Percentiles rank a stretch among this genome's conserved stretches.
Conservation (phyloP, 1,140 invertebrate species). For the Temnothorax curvispinosus region DNA sequence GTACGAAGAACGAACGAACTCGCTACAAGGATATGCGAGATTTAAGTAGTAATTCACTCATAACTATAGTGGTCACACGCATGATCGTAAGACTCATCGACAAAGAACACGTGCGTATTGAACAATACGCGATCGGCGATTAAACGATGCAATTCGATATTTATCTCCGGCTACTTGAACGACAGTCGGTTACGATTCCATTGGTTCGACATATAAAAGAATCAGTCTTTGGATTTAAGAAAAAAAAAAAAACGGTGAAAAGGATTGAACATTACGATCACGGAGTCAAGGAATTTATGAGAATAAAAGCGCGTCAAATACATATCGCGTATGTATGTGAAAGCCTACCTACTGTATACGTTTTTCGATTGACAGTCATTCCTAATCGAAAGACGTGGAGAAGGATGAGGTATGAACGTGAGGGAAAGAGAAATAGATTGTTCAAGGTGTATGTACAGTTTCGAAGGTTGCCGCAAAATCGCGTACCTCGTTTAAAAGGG, state of each 20-base stretch:
- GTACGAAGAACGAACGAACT: not conserved
- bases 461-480: slow-evolving; percentile 22
- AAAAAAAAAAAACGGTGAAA: slow-evolving; percentile 1
- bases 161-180: not conserved
- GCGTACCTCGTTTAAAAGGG: slow-evolving; percentile 14
- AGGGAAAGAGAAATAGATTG: slow-evolving; percentile 46
- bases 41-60: slow-evolving; percentile 38
- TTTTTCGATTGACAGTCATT: slow-evolving; percentile 1
- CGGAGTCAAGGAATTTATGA: slow-evolving; percentile 11
- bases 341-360: slow-evolving; percentile 9
- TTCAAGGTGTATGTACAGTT: slow-evolving; percentile 58
- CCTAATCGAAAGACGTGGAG: slow-evolving; percentile 46
- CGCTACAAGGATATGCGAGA: slow-evolving; percentile 33
- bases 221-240: slow-evolving; percentile 72
- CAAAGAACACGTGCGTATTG: not conserved
- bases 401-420: slow-evolving; percentile 24
- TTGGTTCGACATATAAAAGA: slow-evolving; percentile 51
- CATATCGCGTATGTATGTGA: not conserved
- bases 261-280: slow-evolving; percentile 39
- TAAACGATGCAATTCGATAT: slow-evolving; percentile 11
- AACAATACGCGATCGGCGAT: not conserved
- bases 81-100: slow-evolving; percentile 26
- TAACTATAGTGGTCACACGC: slow-evolving; percentile 15
- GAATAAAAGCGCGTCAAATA: slow-evolving; percentile 26
- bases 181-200: not conserved